These are phyloP conservation scores for Iphiclides podalirius DNA, from an alignment of 2,888 invertebrate species.

Conservation along the genomic window DNA sequence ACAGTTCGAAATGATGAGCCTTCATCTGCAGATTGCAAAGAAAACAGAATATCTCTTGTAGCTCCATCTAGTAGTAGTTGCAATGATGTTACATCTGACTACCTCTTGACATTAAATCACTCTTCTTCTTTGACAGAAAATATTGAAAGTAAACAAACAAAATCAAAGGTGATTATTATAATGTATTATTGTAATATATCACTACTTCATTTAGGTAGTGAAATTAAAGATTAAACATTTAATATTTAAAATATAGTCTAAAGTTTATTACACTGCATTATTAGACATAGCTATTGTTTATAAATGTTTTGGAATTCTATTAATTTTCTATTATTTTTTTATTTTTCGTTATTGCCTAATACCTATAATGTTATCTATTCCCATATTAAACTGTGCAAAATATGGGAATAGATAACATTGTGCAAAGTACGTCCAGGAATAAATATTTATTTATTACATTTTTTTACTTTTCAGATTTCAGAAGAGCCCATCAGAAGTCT, in stretches of 20 bases:
- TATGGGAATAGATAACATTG: too few relatives aligned
- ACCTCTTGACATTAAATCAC: constrained; percentile 22
- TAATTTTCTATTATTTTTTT: too few relatives aligned
- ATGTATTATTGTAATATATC: not conserved
- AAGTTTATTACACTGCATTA: too few relatives aligned
- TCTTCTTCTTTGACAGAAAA: constrained; percentile 34
- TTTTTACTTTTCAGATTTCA: constrained; percentile 45
- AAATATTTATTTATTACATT: too few relatives aligned
- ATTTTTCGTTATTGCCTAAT: too few relatives aligned
- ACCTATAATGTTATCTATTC: too few relatives aligned
- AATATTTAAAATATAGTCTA: too few relatives aligned
- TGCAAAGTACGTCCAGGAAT: too few relatives aligned
- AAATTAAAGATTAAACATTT: too few relatives aligned
- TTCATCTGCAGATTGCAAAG: constrained; percentile 35
- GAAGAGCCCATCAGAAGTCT: constrained; percentile 79
- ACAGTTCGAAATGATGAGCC: constrained; percentile 34
- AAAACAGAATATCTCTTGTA: constrained; percentile 33
- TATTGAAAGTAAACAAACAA: constrained; percentile 50
- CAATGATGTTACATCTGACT: constrained; percentile 38
- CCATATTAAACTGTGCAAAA: too few relatives aligned
- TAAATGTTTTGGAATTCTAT: too few relatives aligned
- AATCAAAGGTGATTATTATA: constrained; percentile 48
- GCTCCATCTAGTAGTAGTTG: constrained; percentile 42
- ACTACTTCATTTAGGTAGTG: not conserved
- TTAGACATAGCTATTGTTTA: too few relatives aligned